Percentiles rank a stretch among this genome's conserved stretches.
Evolutionary conservation across 2,797 vertebrate genomes (phyloP).

Genomic region (Euthynnus affinis): DNA sequence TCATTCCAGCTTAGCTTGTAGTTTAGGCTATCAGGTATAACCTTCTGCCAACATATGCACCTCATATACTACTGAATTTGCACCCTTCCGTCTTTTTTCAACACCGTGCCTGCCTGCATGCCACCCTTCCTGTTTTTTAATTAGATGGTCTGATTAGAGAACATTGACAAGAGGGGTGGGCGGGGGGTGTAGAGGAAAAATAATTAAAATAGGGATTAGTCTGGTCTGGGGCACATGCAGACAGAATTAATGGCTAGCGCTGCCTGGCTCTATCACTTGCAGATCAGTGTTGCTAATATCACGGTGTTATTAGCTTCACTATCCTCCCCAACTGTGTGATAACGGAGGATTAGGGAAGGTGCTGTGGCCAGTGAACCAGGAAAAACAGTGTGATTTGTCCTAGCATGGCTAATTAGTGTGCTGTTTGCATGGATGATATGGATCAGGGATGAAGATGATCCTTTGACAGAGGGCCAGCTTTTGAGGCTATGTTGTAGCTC

Average conservation of each 20-base stretch:
- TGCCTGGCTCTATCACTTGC: constrained; percentile 65
- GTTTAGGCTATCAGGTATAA: constrained; percentile 8
- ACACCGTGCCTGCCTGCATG: constrained; percentile 12
- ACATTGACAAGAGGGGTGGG: constrained; percentile 47
- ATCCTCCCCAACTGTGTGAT: constrained; percentile 73
- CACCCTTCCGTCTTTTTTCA: constrained; percentile 31
- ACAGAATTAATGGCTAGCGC: constrained; percentile 62
- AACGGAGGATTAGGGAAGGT: constrained; percentile 74
- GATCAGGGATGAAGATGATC: constrained; percentile 64
- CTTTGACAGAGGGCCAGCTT: constrained; percentile 62
- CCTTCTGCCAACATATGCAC: background rate
- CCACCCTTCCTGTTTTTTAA: constrained; percentile 67
- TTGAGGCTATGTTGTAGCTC: constrained; percentile 5
- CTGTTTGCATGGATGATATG: constrained; percentile 68
- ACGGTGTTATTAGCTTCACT: constrained; percentile 74
- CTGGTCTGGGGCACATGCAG: constrained; percentile 70
- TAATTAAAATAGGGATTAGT: constrained; percentile 82
- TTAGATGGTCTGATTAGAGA: constrained; percentile 80
- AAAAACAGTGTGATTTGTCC: constrained; percentile 66
- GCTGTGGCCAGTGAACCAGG: constrained; percentile 73
- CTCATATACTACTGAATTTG: constrained; percentile 8
- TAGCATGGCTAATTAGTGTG: constrained; percentile 72
- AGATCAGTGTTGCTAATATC: constrained; percentile 81
- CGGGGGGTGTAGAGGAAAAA: constrained; percentile 30
- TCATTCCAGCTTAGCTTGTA: background rate